Evolutionary conservation across 1,140 invertebrate species (phyloP).

Genomic region (Bombus huntii): DNA sequence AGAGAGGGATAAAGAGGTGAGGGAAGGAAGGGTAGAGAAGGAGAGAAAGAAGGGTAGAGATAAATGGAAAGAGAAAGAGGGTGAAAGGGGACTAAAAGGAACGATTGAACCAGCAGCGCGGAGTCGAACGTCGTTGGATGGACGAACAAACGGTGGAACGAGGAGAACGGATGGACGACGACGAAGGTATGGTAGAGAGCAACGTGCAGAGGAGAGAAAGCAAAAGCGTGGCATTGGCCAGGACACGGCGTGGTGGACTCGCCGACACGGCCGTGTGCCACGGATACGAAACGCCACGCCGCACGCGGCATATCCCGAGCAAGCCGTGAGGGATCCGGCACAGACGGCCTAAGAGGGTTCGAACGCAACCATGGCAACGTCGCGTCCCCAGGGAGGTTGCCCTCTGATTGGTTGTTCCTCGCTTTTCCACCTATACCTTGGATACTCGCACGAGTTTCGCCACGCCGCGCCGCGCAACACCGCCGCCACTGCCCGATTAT

Average conservation of each 20-base stretch:
- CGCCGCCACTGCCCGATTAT: slow-evolving; percentile 58
- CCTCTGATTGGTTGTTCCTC: slow-evolving; percentile 81
- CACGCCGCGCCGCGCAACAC: slow-evolving; percentile 44
- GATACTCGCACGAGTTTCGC: slow-evolving; percentile 61
- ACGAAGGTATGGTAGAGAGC: slow-evolving; percentile 1
- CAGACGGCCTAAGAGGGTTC: slow-evolving; percentile 81
- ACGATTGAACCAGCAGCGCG: slow-evolving; percentile 30
- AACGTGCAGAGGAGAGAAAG: not conserved
- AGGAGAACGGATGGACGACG: slow-evolving; percentile 7
- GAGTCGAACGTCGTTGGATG: slow-evolving; percentile 34
- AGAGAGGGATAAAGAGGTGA: slow-evolving; percentile 17
- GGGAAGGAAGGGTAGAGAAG: not conserved
- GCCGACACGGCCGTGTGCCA: slow-evolving; percentile 44
- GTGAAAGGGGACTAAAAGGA: slow-evolving; percentile 4
- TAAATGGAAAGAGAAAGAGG: slow-evolving; percentile 7
- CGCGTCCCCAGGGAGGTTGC: slow-evolving; percentile 80
- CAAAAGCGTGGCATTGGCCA: slow-evolving; percentile 6
- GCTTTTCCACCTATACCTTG: slow-evolving; percentile 79
- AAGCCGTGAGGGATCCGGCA: slow-evolving; percentile 74
- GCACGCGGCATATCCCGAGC: slow-evolving; percentile 63
- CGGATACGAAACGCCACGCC: slow-evolving; percentile 61
- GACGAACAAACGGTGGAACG: slow-evolving; percentile 9
- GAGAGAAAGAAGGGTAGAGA: not conserved
- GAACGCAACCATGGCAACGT: slow-evolving; percentile 82
- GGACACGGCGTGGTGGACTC: slow-evolving; percentile 29